phyloP scores from a whole-genome alignment of 1,140 invertebrate genomes.

The Drosophila trapezifrons region DNA sequence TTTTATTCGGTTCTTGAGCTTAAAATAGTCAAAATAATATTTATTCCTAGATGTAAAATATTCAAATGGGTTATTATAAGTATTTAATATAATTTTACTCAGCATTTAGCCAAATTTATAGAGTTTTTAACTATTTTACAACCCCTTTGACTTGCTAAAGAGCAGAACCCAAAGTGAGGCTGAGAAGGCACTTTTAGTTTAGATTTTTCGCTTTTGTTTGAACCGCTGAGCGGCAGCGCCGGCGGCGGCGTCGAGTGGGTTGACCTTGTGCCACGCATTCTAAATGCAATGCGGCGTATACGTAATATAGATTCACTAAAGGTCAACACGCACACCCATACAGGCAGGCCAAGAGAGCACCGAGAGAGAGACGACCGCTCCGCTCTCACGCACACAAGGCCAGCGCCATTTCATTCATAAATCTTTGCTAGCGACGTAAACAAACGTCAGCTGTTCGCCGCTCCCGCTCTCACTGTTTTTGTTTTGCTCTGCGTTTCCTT shows the following conservation, averaged over 20 bases:
- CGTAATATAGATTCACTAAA: slow-evolving; percentile 78
- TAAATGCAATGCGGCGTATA: slow-evolving; percentile 73
- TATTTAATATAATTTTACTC: background rate
- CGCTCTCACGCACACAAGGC: slow-evolving; percentile 52
- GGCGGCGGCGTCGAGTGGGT: slow-evolving; percentile 45
- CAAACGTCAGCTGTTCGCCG: slow-evolving; percentile 71
- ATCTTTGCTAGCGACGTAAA: slow-evolving; percentile 62
- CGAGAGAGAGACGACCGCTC: slow-evolving; percentile 19
- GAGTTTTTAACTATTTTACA: background rate
- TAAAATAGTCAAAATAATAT: background rate
- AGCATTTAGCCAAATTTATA: background rate
- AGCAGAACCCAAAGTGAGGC: no score
- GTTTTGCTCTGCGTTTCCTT: slow-evolving; percentile 39
- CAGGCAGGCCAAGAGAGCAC: slow-evolving; percentile 1
- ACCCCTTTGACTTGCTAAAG: background rate
- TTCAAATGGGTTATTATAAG: background rate
- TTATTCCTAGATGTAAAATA: background rate
- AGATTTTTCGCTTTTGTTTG: slow-evolving; percentile 46
- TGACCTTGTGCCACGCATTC: slow-evolving; percentile 78
- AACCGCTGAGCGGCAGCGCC: slow-evolving; percentile 31
- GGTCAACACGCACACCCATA: slow-evolving; percentile 68
- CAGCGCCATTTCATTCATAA: slow-evolving; percentile 71
- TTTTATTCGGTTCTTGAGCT: background rate
- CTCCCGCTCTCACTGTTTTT: slow-evolving; percentile 29
- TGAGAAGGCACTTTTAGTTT: slow-evolving; percentile 10